Conservation (phyloP, 2,888 invertebrate species). For the Globia sparganii region DNA sequence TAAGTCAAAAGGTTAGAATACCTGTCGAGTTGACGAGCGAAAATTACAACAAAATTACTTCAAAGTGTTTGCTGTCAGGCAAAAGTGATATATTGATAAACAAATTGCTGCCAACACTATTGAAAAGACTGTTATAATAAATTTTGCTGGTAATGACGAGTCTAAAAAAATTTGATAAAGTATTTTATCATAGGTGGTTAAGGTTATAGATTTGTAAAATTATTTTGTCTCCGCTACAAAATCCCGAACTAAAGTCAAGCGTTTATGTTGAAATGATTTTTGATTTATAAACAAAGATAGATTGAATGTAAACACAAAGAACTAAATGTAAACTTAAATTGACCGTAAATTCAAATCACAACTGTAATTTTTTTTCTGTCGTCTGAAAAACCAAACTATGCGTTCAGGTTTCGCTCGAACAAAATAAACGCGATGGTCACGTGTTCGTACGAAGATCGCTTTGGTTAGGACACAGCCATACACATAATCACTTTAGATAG, state of each 20-base stretch:
- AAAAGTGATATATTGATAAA: constrained; percentile 40
- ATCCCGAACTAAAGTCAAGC: not conserved
- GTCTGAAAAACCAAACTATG: not conserved
- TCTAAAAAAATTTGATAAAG: not conserved
- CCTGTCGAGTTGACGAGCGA: constrained; percentile 17
- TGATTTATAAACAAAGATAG: not conserved
- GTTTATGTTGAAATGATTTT: not conserved
- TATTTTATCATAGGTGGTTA: not conserved
- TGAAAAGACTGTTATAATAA: constrained; percentile 14
- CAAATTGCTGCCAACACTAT: constrained; percentile 37
- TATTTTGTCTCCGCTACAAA: not conserved
- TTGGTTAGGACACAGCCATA: too few relatives aligned
- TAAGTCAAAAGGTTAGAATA: constrained; percentile 6
- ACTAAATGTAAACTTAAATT: not conserved
- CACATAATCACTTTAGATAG: not conserved
- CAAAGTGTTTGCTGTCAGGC: constrained; percentile 37
- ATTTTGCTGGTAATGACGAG: constrained; percentile 7
- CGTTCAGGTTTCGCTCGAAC: too few relatives aligned
- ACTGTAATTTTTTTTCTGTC: not conserved
- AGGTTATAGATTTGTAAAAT: not conserved
- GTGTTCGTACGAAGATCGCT: not conserved
- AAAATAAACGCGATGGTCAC: too few relatives aligned
- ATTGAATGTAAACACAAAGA: not conserved
- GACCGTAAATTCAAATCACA: not conserved
- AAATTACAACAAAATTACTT: constrained; percentile 31